Evolutionary conservation across 1,140 invertebrate genomes (phyloP), one percentile per base, ranked within the genome.

Genomic region (Tenebrio molitor): DNA sequence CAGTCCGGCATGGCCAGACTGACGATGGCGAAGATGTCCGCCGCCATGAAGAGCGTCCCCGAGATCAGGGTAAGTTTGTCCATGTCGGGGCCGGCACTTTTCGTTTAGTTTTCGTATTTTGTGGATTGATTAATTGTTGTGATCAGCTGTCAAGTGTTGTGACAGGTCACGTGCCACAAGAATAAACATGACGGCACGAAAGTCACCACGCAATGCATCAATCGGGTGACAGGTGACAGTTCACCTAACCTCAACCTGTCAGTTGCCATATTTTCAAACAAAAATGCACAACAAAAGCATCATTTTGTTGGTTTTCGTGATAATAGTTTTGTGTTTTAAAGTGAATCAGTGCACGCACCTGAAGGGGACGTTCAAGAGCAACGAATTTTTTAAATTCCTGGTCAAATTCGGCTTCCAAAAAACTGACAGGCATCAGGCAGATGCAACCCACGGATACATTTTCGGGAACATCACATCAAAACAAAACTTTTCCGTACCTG

Each of bases 351-450:
- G 79, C 71, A 88, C 87, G 4, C 89, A 88, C 77, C 83, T 91
- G 25, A 86, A 83, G 67, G 92, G 92, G 23, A 88, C 85, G 1
- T 93, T 91, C 80, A 85, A 88, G 69, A 89, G 89, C 0, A 85
- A 85, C 2, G 89, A 94, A 34, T 97, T 97, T 83, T 97, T 97
- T 82, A 90, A 92, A 80, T 97, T 98, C 84, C 85, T 99, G 29
- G 88, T 94, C 1, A 98, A 98, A 85, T 99, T 98, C 84, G 97
- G 96, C 66, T 96, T 98, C 83, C 95, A 98, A 85, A 97, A 98
- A 84, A 97, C 96, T n/a, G 93, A 97, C 82, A 87, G 89, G 16
- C 89, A 94, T 82, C 88, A 91, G 75, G 86, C 90, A 78, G 89
- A 90, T 74, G 90, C 93, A 73, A 95, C 95, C 69, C 91, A 92